Evolutionary conservation across 2,888 invertebrate species (phyloP).

Genomic region (Caenorhabditis angaria): DNA sequence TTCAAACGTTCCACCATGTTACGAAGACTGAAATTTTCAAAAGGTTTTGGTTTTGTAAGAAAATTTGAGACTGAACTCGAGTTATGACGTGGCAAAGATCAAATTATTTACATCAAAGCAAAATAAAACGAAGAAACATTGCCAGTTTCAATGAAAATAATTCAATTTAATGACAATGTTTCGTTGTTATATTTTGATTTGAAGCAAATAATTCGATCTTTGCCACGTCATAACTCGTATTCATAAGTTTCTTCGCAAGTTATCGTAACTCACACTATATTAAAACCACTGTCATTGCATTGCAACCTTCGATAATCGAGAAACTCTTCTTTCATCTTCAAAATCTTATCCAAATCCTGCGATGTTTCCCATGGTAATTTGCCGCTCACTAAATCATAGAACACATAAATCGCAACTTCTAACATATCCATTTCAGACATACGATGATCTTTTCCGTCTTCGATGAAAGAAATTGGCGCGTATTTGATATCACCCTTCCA

Average conservation of each 20-base stretch:
- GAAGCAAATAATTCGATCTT: background rate
- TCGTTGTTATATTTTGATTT: background rate
- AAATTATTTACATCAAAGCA: background rate
- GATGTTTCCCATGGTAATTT: constrained; percentile 24
- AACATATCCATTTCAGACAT: constrained; percentile 33
- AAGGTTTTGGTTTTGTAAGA: no score
- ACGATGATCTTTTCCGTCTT: constrained; percentile 13
- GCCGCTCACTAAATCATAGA: constrained; percentile 19
- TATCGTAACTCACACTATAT: background rate
- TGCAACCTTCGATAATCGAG: background rate
- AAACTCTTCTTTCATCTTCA: constrained; percentile 23
- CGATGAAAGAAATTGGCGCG: background rate
- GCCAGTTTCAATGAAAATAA: constrained; percentile 11
- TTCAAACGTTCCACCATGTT: constrained; percentile 19
- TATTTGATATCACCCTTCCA: background rate
- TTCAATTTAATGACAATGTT: no score
- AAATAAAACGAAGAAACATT: constrained; percentile 3
- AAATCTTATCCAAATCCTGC: constrained; percentile 6
- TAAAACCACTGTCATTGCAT: background rate
- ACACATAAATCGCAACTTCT: constrained; percentile 20
- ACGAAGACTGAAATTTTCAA: constrained; percentile 15
- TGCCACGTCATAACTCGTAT: background rate
- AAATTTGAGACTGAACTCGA: no score
- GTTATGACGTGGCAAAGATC: background rate
- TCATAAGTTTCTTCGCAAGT: background rate